phyloP scores from a whole-genome alignment of 1,140 invertebrate genomes.

The Globodera rostochiensis region DNA sequence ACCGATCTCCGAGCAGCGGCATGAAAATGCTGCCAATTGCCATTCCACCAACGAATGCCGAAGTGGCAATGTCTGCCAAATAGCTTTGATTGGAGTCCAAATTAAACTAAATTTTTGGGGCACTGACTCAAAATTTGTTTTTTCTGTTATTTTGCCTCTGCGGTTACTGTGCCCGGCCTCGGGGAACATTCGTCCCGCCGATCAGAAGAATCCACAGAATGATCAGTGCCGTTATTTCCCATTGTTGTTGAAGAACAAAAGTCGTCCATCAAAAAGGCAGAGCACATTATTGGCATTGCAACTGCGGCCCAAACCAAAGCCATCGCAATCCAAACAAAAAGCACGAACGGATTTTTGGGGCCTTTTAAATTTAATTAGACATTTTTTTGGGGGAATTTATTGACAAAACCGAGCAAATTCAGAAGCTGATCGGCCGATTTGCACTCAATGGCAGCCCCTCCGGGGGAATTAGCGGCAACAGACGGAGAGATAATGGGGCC shows the following conservation, averaged over 20 bases:
- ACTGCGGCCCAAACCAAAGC: constrained; percentile 36
- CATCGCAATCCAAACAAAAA: constrained; percentile 32
- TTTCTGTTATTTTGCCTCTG: neutral
- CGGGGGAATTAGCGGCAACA: neutral
- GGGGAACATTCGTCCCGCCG: neutral
- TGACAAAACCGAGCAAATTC: neutral
- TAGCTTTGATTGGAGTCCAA: neutral
- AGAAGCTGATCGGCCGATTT: constrained; percentile 13
- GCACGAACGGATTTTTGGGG: constrained; percentile 33
- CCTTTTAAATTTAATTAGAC: constrained; percentile 13
- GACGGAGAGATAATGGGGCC: neutral
- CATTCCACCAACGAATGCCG: neutral
- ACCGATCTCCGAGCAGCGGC: neutral
- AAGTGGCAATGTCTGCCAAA: constrained; percentile 8
- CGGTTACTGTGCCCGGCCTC: constrained; percentile 18
- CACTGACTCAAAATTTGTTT: too few relatives aligned
- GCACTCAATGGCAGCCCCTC: neutral
- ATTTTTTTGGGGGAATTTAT: neutral
- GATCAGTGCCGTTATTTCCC: neutral
- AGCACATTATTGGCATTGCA: constrained; percentile 33
- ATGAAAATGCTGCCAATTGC: constrained; percentile 14
- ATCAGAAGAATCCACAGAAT: neutral
- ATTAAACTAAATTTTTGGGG: constrained; percentile 24
- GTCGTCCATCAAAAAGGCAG: constrained; percentile 36
- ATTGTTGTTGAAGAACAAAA: constrained; percentile 28